Percentiles rank a stretch among this genome's conserved stretches.
Evolutionary conservation across 2,113 vertebrate genomes (phyloP).

Genomic region (Actenoides hombroni): DNA sequence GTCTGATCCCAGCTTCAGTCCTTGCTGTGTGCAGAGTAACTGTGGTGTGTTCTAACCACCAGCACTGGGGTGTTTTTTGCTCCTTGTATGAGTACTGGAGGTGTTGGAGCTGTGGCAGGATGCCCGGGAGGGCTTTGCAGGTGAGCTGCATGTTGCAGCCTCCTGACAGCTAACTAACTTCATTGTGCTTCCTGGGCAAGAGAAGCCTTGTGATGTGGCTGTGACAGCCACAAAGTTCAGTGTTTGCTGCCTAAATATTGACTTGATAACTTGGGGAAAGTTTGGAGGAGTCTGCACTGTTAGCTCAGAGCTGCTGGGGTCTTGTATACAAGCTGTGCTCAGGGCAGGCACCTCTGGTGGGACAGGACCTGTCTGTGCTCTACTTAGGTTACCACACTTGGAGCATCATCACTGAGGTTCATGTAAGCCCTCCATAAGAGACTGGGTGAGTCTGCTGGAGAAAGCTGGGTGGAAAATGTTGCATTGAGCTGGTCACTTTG

Average conservation of each 20-base stretch:
- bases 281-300: neutral
- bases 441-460: neutral
- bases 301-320: neutral
- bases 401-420: neutral
- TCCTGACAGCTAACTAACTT: neutral
- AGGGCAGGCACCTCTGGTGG: neutral
- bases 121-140: neutral
- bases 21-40: neutral
- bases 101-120: neutral
- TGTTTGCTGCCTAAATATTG: neutral
- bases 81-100: neutral
- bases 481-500: neutral
- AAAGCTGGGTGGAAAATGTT: neutral
- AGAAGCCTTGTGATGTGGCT: neutral
- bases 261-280: neutral
- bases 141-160: too few relatives aligned
- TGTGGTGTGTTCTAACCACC: neutral
- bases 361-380: neutral
- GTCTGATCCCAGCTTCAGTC: neutral
- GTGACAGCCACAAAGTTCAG: neutral
- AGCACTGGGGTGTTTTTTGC: too few relatives aligned
- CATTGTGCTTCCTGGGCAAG: neutral
- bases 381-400: neutral
- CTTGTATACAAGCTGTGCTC: neutral
- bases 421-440: neutral